Base-by-base conservation (phyloP, 2,888 invertebrate species). In the Eupeodes luniger region DNA sequence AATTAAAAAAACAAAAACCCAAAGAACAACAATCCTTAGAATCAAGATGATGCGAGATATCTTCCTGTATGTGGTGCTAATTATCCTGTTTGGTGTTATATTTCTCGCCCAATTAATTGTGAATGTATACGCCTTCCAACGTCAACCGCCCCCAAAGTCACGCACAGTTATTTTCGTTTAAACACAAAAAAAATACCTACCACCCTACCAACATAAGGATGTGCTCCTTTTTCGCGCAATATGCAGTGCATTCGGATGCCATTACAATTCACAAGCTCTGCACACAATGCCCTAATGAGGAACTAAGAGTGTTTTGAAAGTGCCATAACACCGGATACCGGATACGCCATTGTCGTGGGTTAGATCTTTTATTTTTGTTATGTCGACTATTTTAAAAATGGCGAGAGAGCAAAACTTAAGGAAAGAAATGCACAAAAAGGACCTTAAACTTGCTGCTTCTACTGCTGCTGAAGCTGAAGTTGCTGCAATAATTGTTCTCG, bases 61-160 rank as follows among this genome's bases (percentile, higher is more conserved):
- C 83, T 92, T 93, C 91, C 91, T 93, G 83, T 93, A 93, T 91
- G 90, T 93, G 90, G 92, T 93, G 90, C 91, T 93, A 91, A 92
- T 93, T 90, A 92, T 92, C 92, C 92, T 93, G 92, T 93, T 93
- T 92, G 92, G 93, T 91, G 91, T 93, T 89, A 93, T 93, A 91
- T 93, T 93, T 90, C 91, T 93, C 92, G 93, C 93, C 85, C 93
- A 93, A 92, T 91, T 93, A 91, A 92, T 93, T 91, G 93, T 93
- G 90, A 93, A 93, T 90, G 93, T 93, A 85, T 93, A 93, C 91
- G 93, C 93, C 81, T 93, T 93, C 90, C 93, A 93, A 90, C 91
- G 93, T 76, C 93, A 92, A 83, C 93, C 93, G 59, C 90, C 92
- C 67, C 92, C 91, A 70, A 91, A 92, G 86, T 91, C 93, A 70